These are phyloP conservation scores for Cryptus armator DNA, from an alignment of 2,888 invertebrate species.

Conservation along the genomic window DNA sequence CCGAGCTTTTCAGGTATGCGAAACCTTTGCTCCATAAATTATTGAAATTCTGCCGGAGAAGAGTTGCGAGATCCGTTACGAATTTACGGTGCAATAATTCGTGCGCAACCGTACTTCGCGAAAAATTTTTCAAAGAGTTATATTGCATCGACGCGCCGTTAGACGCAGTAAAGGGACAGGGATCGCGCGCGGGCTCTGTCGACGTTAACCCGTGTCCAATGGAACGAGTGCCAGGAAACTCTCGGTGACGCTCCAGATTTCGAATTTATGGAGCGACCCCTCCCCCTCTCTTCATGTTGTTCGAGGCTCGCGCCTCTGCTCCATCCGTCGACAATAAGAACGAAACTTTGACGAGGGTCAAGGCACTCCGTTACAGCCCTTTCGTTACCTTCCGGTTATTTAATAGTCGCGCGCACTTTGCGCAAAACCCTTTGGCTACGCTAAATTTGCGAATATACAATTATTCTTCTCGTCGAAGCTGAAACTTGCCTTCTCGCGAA, in stretches of 20 bases:
- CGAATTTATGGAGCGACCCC: constrained; percentile 18
- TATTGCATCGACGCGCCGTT: constrained; percentile 45
- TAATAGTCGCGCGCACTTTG: constrained; percentile 47
- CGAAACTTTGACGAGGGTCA: constrained; percentile 58
- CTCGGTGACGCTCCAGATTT: constrained; percentile 30
- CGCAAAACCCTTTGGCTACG: constrained; percentile 63
- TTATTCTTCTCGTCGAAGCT: constrained; percentile 14
- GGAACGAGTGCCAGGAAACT: constrained; percentile 37
- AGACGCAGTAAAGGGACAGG: constrained; percentile 1
- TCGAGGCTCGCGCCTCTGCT: constrained; percentile 23
- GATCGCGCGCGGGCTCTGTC: not conserved
- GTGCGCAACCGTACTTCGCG: constrained; percentile 46
- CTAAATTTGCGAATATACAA: constrained; percentile 36
- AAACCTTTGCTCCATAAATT: constrained; percentile 53
- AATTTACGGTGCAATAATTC: constrained; percentile 16
- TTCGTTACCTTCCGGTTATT: constrained; percentile 45
- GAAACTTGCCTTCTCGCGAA: too few relatives aligned
- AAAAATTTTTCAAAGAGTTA: constrained; percentile 56
- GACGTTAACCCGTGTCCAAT: constrained; percentile 19
- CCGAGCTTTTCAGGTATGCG: not conserved
- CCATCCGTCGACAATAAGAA: constrained; percentile 13
- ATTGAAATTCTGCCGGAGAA: constrained; percentile 4
- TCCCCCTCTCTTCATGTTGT: not conserved
- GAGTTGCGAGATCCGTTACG: constrained; percentile 62
- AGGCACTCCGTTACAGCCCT: constrained; percentile 2